Evolutionary conservation across 2,113 vertebrate genomes (phyloP).

Genomic region (Cisticola juncidis): DNA sequence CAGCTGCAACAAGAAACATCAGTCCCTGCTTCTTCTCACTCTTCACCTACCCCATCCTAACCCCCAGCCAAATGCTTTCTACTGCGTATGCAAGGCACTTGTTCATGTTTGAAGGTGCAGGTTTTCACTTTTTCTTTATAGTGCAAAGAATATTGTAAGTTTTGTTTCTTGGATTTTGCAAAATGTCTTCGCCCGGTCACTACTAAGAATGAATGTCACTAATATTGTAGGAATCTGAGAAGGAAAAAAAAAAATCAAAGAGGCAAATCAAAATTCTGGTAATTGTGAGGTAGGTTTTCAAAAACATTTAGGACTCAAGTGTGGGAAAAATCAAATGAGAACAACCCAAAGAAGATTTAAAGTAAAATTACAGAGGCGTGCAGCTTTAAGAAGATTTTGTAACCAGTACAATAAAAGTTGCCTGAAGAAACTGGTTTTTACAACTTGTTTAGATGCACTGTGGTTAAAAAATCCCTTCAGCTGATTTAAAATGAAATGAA

Average conservation of each 20-base stretch:
- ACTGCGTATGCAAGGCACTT: neutral
- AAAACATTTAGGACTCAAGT: neutral
- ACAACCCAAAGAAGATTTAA: neutral
- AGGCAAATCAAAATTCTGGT: neutral
- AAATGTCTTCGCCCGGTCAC: neutral
- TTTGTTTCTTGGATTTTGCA: neutral
- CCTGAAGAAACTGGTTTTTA: neutral
- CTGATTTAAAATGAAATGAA: neutral
- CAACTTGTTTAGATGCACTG: neutral
- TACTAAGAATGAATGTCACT: neutral
- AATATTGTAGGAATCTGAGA: neutral
- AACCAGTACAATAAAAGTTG: neutral
- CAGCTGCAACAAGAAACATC: rapidly evolving
- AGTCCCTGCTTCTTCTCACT: neutral
- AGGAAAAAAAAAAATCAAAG: neutral
- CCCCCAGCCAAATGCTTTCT: neutral
- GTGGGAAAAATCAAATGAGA: neutral
- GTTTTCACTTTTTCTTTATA: neutral
- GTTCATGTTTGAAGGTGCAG: neutral
- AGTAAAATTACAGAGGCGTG: neutral
- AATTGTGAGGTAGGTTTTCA: neutral
- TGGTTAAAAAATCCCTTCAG: neutral
- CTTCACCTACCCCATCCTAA: neutral
- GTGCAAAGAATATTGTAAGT: neutral
- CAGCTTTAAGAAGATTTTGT: neutral